These are phyloP conservation scores for Eristalis tenax DNA, from an alignment of 2,888 invertebrate genomes.

Conservation along the genomic window DNA sequence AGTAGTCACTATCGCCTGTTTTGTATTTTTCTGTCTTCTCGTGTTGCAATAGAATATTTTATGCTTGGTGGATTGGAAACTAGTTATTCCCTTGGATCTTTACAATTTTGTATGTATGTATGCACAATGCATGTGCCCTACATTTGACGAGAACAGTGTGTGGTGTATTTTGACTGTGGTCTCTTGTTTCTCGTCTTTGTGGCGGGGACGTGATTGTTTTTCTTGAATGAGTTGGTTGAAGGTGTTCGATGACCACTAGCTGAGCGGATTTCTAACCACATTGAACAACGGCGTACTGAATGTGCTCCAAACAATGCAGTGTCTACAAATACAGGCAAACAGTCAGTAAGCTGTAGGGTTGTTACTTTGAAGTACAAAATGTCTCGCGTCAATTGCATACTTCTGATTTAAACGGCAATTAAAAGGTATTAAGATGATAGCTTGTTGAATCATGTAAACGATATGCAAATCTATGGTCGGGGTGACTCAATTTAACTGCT, in stretches of 20 bases:
- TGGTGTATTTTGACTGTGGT: not conserved
- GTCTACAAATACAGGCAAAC: not conserved
- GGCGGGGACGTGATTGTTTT: constrained; percentile 28
- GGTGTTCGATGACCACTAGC: constrained; percentile 14
- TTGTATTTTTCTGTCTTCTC: not conserved
- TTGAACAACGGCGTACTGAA: not conserved
- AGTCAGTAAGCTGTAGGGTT: not conserved
- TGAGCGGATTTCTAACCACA: not conserved
- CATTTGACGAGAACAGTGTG: not conserved
- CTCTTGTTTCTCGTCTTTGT: not conserved
- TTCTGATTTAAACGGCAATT: not conserved
- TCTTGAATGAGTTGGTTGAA: not conserved
- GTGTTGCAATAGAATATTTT: constrained; percentile 63
- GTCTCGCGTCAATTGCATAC: not conserved
- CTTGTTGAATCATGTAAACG: not conserved
- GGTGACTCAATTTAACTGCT: not conserved
- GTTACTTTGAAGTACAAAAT: not conserved
- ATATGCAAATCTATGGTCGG: not conserved
- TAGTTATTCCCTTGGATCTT: constrained; percentile 33
- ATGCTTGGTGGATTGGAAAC: constrained; percentile 49
- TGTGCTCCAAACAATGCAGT: constrained; percentile 20
- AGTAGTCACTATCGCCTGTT: constrained; percentile 4
- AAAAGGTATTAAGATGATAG: not conserved
- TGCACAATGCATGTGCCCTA: not conserved
- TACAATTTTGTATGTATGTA: not conserved